phyloP scores from a whole-genome alignment of 2,888 invertebrate genomes.

The Macrosiphum euphorbiae region DNA sequence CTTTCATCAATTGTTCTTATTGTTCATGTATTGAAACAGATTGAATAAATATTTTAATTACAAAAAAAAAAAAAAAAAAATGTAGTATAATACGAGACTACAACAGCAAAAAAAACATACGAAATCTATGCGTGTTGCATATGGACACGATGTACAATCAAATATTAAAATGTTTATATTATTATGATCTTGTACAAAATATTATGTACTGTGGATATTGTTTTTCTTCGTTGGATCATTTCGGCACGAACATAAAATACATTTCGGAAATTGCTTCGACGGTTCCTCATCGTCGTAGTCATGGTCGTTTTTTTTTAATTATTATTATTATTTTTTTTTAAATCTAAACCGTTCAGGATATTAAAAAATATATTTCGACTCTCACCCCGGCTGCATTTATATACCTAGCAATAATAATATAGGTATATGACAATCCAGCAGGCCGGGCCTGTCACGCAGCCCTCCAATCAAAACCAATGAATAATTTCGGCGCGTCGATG shows the following conservation, averaged over 20 bases:
- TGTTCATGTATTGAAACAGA: too few relatives aligned
- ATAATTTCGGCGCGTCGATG: conserved; percentile 60
- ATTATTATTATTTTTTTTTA: background rate
- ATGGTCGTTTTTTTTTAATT: background rate
- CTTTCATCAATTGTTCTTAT: too few relatives aligned
- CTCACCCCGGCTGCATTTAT: background rate
- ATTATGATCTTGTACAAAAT: background rate
- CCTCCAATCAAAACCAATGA: conserved; percentile 46
- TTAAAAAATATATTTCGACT: background rate
- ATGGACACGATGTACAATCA: background rate
- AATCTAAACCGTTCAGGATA: background rate
- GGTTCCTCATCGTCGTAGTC: background rate
- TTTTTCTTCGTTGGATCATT: background rate
- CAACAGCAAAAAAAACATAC: background rate
- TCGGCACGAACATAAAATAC: background rate
- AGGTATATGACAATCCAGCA: background rate
- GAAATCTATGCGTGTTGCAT: background rate
- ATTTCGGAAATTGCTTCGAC: background rate
- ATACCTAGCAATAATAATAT: background rate
- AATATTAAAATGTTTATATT: background rate
- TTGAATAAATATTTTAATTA: too few relatives aligned
- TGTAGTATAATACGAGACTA: background rate
- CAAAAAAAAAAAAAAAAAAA: too few relatives aligned
- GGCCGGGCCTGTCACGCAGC: background rate
- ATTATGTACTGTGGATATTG: background rate